phyloP scores from a whole-genome alignment of 1,140 invertebrate genomes.

The Varroa destructor region DNA sequence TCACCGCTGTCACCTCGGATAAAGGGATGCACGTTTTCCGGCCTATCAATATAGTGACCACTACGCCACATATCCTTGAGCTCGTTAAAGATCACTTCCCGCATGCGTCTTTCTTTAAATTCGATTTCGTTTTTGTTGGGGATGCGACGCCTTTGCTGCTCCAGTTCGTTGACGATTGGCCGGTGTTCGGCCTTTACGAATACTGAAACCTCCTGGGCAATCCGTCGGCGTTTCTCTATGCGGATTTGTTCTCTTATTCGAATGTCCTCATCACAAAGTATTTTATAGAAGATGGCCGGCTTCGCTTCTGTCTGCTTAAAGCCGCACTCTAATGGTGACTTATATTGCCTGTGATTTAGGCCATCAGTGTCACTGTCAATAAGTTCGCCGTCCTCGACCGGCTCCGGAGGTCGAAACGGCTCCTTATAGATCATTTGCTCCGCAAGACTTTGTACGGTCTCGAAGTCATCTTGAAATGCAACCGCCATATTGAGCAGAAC shows the following conservation, averaged over 20 bases:
- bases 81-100: slow-evolving; percentile 3
- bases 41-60: background rate
- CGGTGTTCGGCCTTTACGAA: background rate
- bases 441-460: slow-evolving; percentile 1
- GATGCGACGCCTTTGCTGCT: background rate
- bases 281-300: slow-evolving; percentile 17
- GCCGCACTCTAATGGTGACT: slow-evolving; percentile 15
- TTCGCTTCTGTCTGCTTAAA: slow-evolving; percentile 6
- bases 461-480: slow-evolving; percentile 23
- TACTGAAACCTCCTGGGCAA: background rate
- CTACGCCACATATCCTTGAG: slow-evolving; percentile 1
- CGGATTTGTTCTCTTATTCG: background rate
- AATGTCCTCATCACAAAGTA: slow-evolving; percentile 3
- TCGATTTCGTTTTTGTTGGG: background rate
- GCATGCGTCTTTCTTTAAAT: slow-evolving; percentile 10
- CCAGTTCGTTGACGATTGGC: too few relatives aligned
- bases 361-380: slow-evolving; percentile 1
- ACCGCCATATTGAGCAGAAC: slow-evolving; percentile 7
- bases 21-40: slow-evolving; percentile 3
- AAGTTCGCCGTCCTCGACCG: slow-evolving; percentile 20
- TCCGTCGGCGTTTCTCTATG: background rate
- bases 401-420: background rate
- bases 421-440: slow-evolving; percentile 21
- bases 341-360: background rate
- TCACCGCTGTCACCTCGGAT: slow-evolving; percentile 8